Evolutionary conservation across 2,888 invertebrate genomes (phyloP).

Genomic region (Caenorhabditis sp.): DNA sequence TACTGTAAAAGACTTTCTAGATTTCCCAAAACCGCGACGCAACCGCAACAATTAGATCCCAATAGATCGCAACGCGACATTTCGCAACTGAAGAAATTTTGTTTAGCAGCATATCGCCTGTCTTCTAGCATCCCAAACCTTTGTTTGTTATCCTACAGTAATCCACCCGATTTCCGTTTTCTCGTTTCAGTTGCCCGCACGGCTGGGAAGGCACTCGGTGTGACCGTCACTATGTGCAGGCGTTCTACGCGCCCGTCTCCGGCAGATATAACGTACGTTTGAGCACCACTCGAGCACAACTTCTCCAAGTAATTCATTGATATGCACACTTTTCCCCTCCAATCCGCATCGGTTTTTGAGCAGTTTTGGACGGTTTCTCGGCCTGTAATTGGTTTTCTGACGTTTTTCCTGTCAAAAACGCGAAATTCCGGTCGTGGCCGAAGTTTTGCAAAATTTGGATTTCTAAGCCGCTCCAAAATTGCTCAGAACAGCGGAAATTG

Average conservation of each 20-base stretch:
- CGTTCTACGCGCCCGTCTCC: conserved; percentile 59
- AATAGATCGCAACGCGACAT: too few species aligned
- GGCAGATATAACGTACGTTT: conserved; percentile 67
- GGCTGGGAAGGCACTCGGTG: conserved; percentile 65
- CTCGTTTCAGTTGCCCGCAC: conserved; percentile 49
- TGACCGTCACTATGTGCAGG: conserved; percentile 61
- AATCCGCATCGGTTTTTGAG: neutral
- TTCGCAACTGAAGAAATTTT: too few species aligned
- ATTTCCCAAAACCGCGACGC: too few species aligned
- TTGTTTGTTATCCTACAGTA: too few species aligned
- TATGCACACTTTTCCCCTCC: neutral
- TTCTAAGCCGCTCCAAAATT: neutral
- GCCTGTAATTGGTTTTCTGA: too few species aligned
- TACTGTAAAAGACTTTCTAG: too few species aligned
- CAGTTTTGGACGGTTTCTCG: neutral
- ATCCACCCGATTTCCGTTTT: too few species aligned
- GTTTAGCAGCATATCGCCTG: too few species aligned
- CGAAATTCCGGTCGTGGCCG: too few species aligned
- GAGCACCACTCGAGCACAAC: conserved; percentile 49
- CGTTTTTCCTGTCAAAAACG: too few species aligned
- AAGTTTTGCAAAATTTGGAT: conserved; percentile 16
- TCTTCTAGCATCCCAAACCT: too few species aligned
- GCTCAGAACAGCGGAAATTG: neutral
- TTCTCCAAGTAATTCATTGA: conserved; percentile 53
- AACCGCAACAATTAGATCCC: too few species aligned